These are phyloP conservation scores for Formica exsecta DNA, from an alignment of 1,140 invertebrate species.

Conservation along the genomic window DNA sequence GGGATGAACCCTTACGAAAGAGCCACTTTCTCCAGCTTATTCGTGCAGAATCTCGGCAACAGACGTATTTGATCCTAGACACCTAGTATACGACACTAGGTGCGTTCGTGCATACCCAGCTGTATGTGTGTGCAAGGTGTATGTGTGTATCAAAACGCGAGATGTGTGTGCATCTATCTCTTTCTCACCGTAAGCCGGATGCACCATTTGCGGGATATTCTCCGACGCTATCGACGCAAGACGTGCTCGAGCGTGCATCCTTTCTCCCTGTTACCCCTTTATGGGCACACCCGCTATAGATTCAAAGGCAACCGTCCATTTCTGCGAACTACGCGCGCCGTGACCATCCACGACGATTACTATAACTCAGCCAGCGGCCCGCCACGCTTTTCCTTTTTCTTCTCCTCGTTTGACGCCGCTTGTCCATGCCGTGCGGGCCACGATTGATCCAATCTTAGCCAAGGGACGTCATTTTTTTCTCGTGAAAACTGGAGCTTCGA, in stretches of 20 bases:
- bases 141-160: not conserved
- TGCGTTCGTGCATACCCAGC: conserved; percentile 25
- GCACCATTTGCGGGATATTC: conserved; percentile 72
- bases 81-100: conserved; percentile 46
- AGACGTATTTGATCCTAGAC: conserved; percentile 41
- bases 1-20: conserved; percentile 26
- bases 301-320: conserved; percentile 50
- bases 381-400: conserved; percentile 19
- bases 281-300: conserved; percentile 22
- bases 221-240: conserved; percentile 64
- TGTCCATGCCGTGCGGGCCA: not conserved
- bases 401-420: conserved; percentile 34
- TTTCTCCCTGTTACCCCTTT: conserved; percentile 45
- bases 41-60: conserved; percentile 31
- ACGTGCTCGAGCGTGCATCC: conserved; percentile 63
- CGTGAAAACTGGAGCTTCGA: not conserved
- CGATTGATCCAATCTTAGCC: conserved; percentile 15
- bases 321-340: conserved; percentile 5
- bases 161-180: conserved; percentile 55
- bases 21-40: conserved; percentile 39
- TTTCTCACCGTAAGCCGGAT: conserved; percentile 63
- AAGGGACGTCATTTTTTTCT: not conserved
- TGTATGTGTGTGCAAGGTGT: not conserved
- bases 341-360: conserved; percentile 59
- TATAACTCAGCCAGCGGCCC: conserved; percentile 61